phyloP scores from a whole-genome alignment of 2,888 invertebrate species.

The Stenurella melanura region DNA sequence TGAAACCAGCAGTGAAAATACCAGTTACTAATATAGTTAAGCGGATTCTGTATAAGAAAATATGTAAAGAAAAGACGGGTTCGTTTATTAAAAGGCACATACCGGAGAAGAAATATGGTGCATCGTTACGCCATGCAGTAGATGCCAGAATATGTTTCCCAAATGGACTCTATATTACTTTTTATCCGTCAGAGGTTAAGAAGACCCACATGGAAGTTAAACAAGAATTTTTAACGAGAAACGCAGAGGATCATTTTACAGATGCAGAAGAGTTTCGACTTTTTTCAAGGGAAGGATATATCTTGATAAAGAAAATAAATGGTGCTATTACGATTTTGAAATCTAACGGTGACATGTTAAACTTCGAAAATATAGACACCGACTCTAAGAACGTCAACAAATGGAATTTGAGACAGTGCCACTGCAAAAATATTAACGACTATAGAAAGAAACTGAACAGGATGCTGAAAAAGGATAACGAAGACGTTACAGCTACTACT shows the following conservation, averaged over 20 bases:
- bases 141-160: slow-evolving; percentile 62
- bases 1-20: slow-evolving; percentile 43
- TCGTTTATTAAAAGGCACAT: slow-evolving; percentile 44
- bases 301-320: slow-evolving; percentile 61
- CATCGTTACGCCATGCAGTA: slow-evolving; percentile 27
- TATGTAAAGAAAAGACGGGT: slow-evolving; percentile 9
- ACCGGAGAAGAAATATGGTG: not conserved
- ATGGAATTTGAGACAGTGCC: slow-evolving; percentile 47
- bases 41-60: slow-evolving; percentile 40
- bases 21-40: slow-evolving; percentile 49
- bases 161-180: slow-evolving; percentile 59
- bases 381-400: slow-evolving; percentile 42
- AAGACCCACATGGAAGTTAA: slow-evolving; percentile 56
- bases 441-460: slow-evolving; percentile 56
- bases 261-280: slow-evolving; percentile 61
- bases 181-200: slow-evolving; percentile 53
- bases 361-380: slow-evolving; percentile 56
- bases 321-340: slow-evolving; percentile 60
- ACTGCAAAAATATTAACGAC: slow-evolving; percentile 54
- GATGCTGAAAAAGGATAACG: slow-evolving; percentile 45
- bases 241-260: slow-evolving; percentile 41
- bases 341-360: slow-evolving; percentile 61
- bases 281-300: slow-evolving; percentile 59
- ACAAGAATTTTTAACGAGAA: slow-evolving; percentile 55
- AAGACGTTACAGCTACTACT: slow-evolving; percentile 1